Base-by-base conservation (phyloP, 2,797 vertebrate genomes). In the Threskiornis aethiopicus region DNA sequence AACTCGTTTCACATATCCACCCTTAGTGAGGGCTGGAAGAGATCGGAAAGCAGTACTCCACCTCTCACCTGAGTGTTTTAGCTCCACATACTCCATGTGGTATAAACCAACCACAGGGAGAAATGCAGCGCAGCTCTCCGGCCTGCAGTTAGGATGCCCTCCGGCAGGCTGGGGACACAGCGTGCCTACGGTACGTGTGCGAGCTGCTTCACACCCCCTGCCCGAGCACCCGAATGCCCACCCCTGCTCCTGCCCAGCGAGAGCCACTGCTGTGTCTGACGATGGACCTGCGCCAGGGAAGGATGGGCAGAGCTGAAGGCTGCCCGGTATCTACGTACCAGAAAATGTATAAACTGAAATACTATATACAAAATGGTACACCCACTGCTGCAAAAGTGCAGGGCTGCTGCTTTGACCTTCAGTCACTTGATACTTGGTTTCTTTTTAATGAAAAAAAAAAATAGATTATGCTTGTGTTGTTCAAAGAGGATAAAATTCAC, bases 161-260 rank as follows among this genome's bases (percentile, higher is more conserved):
- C 28, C 17, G 39, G 16, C 41, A 72, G 59, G 10, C n/a, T 3
- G 41, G 26, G 44, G 9, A 29, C 21, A 14, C 22, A 49, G 22
- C 1, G 0, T 14, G 29, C 3, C 5, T 33, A 11, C 0, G 2
- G 13, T 7, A 3, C 2, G 16, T 20, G 11, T 21, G 70, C 9
- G 35, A 83, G 11, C 31, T 93, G 62, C 41, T 52, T n/a, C 41
- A 19, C 39, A 8, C 13, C 12, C 22, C 25, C 18, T 70, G 28
- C 29, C 20, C 0, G 0, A 41, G 33, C 15, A 82, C 16, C 11
- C 1, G 1, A 46, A 18, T 5, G 3, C 17, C 35, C 35, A 28
- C 4, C 33, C 7, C 33, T 52, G 33, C 51, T 72, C 31, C 55
- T 26, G 21, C 12, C 16, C 59, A 46, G 28, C 0, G 1, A 31